Evolutionary conservation across 2,888 invertebrate genomes (phyloP), one percentile per base, ranked within the genome.

Genomic region (Anthophora plumipes): DNA sequence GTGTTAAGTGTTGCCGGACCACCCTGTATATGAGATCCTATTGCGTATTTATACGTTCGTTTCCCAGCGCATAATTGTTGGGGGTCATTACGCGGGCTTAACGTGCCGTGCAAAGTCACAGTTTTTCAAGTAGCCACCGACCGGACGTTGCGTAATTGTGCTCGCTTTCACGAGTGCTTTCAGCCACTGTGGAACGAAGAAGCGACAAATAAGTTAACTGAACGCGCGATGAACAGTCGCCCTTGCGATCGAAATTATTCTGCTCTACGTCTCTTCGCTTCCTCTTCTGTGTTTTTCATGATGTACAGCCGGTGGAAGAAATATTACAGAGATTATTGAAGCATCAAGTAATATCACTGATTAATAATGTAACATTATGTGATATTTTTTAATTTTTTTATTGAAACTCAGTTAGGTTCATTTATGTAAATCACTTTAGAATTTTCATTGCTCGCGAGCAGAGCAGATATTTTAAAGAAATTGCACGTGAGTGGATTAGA

Each of bases 51-150:
- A 60, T 73, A 66, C 50, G 67, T 73, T 80, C 80, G 74, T 72
- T 79, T 46, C 70, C 80, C 74, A 71, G 85, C 77, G 87, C 85
- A 85, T 89, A 91, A 90, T 90, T 89, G 90, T 88, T 89, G 88
- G 83, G 89, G 91, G 91, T 89, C 89, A 89, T 90, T 89, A 88
- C 84, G 85, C 85, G 84, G 78, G 87, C 80, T 88, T 88, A 91
- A 90, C 90, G 90, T 83, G 84, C 88, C 90, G 89, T 91, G 89
- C 91, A 91, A 91, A 91, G 87, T 89, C 86, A 78, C 87, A 87
- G 89, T 91, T 91, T 91, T 90, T 90, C 90, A 85, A 86, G 85
- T 80, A 83, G 80, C 77, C 73, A 66, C 20, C 70, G 80, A 83
- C 86, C 89, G 88, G 89, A 90, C 85, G 88, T 89, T 85, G 82